These are phyloP conservation scores for Agrochola circellaris DNA, from an alignment of 2,888 invertebrate species.

Conservation along the genomic window DNA sequence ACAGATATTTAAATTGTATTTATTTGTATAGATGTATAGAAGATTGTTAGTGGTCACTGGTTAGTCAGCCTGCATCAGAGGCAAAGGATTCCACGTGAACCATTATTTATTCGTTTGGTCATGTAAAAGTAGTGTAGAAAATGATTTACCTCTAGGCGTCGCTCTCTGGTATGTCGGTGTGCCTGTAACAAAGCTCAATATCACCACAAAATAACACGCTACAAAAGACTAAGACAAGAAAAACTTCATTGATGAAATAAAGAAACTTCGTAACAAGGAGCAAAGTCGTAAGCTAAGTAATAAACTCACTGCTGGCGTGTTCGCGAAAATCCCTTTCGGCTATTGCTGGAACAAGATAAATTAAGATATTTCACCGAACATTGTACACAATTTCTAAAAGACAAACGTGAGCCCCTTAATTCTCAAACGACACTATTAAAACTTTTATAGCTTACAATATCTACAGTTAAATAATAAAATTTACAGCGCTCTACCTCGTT, in stretches of 20 bases:
- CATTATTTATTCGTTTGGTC: not conserved
- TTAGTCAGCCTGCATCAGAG: not conserved
- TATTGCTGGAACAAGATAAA: constrained; percentile 55
- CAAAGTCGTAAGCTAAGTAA: constrained; percentile 20
- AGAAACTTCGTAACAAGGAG: constrained; percentile 22
- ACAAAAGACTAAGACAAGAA: not conserved
- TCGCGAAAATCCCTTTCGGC: constrained; percentile 53
- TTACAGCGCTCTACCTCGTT: too few relatives aligned
- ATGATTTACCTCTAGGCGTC: constrained; percentile 70
- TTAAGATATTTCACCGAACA: constrained; percentile 8
- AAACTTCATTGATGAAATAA: constrained; percentile 16
- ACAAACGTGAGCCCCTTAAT: not conserved
- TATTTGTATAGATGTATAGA: too few relatives aligned
- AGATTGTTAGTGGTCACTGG: not conserved
- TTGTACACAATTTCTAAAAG: not conserved
- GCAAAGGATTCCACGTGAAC: not conserved
- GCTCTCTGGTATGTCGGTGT: constrained; percentile 54
- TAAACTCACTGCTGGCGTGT: constrained; percentile 56
- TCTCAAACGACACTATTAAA: too few relatives aligned
- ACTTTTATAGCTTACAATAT: too few relatives aligned
- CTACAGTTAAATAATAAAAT: not conserved
- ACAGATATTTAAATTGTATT: too few relatives aligned
- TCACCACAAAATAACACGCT: constrained; percentile 7
- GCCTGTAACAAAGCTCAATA: constrained; percentile 70
- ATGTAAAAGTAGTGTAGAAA: not conserved